A percentile compares a stretch with the other conserved stretches of the same genome.
Evolutionary conservation across 2,797 vertebrate genomes (phyloP).

Genomic region (Dromococcyx pavoninus): DNA sequence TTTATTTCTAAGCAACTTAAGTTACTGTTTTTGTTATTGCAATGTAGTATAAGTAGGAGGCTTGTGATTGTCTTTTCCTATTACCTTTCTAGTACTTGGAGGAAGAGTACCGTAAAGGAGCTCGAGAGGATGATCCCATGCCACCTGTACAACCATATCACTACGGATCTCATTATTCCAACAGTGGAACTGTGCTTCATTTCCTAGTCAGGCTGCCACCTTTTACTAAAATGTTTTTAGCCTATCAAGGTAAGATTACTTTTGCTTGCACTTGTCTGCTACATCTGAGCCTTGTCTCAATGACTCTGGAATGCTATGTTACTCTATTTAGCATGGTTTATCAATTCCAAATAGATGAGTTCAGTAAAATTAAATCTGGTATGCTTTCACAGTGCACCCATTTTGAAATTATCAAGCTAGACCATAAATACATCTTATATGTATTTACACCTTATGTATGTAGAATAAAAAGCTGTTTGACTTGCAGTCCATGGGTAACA

Average conservation of each 20-base stretch:
- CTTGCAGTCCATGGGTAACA: neutral
- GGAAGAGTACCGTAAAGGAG: constrained; percentile 94
- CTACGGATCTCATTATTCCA: constrained; percentile 98
- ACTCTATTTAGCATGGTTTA: neutral
- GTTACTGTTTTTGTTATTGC: neutral
- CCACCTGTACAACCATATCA: constrained; percentile 98
- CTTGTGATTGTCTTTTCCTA: neutral
- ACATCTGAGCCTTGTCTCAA: neutral
- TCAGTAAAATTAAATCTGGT: neutral
- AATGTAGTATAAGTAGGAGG: neutral
- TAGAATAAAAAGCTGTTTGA: neutral
- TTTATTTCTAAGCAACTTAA: neutral
- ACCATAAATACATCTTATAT: neutral
- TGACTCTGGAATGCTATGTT: neutral
- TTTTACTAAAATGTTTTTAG: constrained; percentile 98
- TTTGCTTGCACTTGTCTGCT: neutral
- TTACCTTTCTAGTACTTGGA: constrained; percentile 87
- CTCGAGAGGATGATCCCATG: constrained; percentile 96
- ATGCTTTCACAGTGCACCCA: neutral
- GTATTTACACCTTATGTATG: neutral
- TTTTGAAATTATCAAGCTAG: neutral
- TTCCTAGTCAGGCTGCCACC: constrained; percentile 97
- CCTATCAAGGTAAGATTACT: constrained; percentile 89
- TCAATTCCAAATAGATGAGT: neutral
- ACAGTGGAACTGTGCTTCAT: constrained; percentile 97